Conservation (phyloP, 2,888 invertebrate species). For the Plebejus argus region DNA sequence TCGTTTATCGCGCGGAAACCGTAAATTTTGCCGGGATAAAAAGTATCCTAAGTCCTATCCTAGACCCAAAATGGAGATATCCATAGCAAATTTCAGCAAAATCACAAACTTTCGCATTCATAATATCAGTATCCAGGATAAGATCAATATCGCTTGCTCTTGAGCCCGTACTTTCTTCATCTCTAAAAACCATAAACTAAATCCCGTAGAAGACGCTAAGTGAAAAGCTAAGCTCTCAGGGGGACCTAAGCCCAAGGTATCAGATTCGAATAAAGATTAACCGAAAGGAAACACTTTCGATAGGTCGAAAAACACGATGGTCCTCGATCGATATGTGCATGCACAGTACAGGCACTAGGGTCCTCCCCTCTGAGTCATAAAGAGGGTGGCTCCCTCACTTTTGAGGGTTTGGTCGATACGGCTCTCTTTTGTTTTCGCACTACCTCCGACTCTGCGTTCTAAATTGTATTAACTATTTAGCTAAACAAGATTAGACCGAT, state of each 20-base stretch:
- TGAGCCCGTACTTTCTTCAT: too few relatives aligned
- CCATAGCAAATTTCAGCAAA: background rate
- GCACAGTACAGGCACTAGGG: conserved; percentile 71
- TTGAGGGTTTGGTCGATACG: conserved; percentile 78
- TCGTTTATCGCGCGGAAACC: too few relatives aligned
- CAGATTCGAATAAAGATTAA: conserved; percentile 9
- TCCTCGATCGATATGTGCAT: conserved; percentile 68
- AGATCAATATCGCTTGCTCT: too few relatives aligned
- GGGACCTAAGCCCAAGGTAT: background rate
- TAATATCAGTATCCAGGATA: too few relatives aligned
- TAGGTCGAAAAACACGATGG: conserved; percentile 45
- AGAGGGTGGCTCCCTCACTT: conserved; percentile 77
- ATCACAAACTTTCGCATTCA: background rate
- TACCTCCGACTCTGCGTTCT: conserved; percentile 45
- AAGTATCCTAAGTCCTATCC: background rate
- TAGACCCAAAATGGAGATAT: background rate
- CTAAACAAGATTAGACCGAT: conserved; percentile 3
- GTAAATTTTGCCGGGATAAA: background rate
- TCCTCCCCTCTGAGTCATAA: conserved; percentile 79
- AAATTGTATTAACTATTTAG: conserved; percentile 39
- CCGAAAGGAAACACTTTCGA: conserved; percentile 35
- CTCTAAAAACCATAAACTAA: background rate
- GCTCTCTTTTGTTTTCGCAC: conserved; percentile 79
- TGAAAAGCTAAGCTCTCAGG: background rate
- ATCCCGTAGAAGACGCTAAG: background rate